Conservation (phyloP, 2,888 invertebrate genomes). For the Trissonchulus latispiculum region DNA sequence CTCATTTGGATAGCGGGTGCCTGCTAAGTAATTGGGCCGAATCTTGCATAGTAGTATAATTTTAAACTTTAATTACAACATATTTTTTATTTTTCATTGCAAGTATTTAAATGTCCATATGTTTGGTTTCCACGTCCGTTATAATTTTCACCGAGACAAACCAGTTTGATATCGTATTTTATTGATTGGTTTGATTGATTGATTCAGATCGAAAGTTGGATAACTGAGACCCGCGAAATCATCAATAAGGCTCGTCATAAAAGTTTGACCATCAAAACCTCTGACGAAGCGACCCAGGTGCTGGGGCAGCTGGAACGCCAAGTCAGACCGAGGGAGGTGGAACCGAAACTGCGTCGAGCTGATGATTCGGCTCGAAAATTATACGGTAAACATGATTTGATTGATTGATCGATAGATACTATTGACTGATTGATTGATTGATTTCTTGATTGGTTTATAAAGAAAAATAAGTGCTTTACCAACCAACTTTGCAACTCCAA, state of each 20-base stretch:
- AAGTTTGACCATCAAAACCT: background rate
- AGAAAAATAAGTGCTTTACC: too few species aligned
- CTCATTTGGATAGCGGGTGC: background rate
- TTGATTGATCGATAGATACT: too few species aligned
- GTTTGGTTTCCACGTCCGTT: too few species aligned
- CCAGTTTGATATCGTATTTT: too few species aligned
- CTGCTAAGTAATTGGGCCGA: background rate
- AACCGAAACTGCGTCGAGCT: background rate
- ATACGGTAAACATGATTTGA: too few species aligned
- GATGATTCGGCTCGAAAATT: background rate
- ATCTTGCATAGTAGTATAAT: conserved; percentile 7
- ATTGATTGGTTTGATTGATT: too few species aligned
- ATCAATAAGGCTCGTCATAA: background rate
- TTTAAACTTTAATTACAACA: conserved; percentile 23
- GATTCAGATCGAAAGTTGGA: background rate
- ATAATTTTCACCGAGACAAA: too few species aligned
- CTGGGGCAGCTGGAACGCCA: conserved; percentile 5
- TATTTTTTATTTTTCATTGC: conserved; percentile 20
- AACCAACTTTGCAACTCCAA: too few species aligned
- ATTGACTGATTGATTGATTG: too few species aligned
- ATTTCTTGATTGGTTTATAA: too few species aligned
- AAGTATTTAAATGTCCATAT: background rate
- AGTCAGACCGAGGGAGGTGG: conserved; percentile 6
- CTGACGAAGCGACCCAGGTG: conserved; percentile 12
- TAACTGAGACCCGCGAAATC: background rate